These are phyloP conservation scores for Pandion haliaetus DNA, from an alignment of 2,113 vertebrate species.

Conservation along the genomic window DNA sequence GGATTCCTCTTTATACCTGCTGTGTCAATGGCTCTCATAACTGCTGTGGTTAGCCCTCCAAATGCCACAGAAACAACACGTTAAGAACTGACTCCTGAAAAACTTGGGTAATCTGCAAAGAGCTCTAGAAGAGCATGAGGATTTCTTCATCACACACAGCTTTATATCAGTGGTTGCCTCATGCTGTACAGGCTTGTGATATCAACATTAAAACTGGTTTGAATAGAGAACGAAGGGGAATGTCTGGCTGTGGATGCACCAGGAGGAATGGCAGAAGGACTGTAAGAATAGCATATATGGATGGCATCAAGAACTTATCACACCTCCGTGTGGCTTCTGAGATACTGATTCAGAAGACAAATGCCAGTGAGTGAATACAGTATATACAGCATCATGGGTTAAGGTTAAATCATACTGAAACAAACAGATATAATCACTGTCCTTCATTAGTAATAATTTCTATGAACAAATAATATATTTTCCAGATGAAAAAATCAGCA, in stretches of 20 bases:
- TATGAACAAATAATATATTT: not conserved
- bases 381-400: not conserved
- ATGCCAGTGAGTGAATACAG: not conserved
- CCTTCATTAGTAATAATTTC: not conserved
- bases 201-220: not conserved
- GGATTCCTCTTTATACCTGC: not conserved
- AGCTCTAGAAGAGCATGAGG: too few species aligned
- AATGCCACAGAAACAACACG: not conserved
- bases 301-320: not conserved
- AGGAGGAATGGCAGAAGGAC: not conserved
- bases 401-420: not conserved
- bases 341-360: not conserved
- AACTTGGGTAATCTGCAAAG: not conserved
- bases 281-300: not conserved
- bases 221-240: not conserved
- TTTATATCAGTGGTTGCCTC: not conserved
- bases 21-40: too few species aligned
- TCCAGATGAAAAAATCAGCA: not conserved
- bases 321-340: not conserved
- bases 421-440: not conserved
- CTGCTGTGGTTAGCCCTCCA: not conserved
- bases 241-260: not conserved
- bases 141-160: not conserved
- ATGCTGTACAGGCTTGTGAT: not conserved
- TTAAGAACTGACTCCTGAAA: not conserved